Evolutionary conservation across 1,140 invertebrate species (phyloP), one percentile per base, ranked within the genome.

Genomic region (Fopius arisanus): DNA sequence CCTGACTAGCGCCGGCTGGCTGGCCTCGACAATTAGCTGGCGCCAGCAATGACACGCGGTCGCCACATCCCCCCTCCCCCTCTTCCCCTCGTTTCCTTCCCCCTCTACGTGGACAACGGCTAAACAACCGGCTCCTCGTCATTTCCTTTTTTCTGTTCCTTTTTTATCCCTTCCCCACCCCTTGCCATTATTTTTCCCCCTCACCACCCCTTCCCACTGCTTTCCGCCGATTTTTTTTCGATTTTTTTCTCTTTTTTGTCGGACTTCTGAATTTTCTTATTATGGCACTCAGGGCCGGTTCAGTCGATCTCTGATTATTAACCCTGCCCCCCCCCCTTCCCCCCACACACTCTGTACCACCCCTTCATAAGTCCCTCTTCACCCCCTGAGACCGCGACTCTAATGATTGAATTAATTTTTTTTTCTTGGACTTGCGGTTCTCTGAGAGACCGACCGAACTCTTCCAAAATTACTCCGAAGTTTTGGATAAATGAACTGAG

Each of bases 11-110:
- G 82, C 81, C 81, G 83, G 82, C 81, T 85, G 83, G 83, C 82
- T 85, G 83, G 83, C 82, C 82, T 85, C 83, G 83, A 83, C 82
- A 84, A 85, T 84, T 85, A 84, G 83, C 82, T 85, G 83, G 83
- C 82, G 83, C 83, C 83, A 84, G 83, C 82, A 85, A 81, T 85
- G 83, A 84, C 82, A 84, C 82, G 83, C 78, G 83, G 82, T 82
- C 82, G 81, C 82, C 82, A 80, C 81, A 31, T 31, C 62, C 74
- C 68, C 72, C 40, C 59, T 69, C 59, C 37, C 77, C 77, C 65
- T 68, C 70, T n/a, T n/a, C 62, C 10, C 70, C 78, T 72, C 67
- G 19, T 28, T n/a, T 23, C 31, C 21, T 37, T 71, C 66, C 74
- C 40, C 31, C 65, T 43, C 26, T 16, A 43, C 74, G 63, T 69